Evolutionary conservation across 2,113 vertebrate genomes (phyloP).

Genomic region (Agapornis roseicollis): DNA sequence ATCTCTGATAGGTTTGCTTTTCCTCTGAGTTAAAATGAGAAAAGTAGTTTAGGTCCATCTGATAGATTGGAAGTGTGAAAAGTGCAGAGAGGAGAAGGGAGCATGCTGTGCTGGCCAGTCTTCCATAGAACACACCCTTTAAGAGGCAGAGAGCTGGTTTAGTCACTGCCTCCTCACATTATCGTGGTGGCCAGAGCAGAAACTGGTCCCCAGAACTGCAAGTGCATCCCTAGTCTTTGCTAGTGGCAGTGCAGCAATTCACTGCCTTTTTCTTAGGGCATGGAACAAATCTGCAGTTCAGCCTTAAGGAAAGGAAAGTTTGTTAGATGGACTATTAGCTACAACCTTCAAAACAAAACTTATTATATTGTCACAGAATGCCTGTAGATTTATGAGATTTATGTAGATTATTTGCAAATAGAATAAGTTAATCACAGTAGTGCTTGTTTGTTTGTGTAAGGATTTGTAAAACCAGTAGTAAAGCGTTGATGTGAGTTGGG

Average conservation of each 20-base stretch:
- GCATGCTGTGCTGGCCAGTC: neutral
- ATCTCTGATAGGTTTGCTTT: neutral
- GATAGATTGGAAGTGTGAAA: neutral
- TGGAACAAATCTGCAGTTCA: neutral
- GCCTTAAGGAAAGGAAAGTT: slow-evolving; percentile 14
- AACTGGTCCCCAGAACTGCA: fast-evolving
- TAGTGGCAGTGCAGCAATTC: neutral
- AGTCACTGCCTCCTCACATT: neutral
- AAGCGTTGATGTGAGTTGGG: neutral
- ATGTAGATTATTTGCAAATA: too few species aligned
- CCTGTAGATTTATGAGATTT: slow-evolving; percentile 64
- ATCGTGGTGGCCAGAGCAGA: neutral
- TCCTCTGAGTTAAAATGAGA: neutral
- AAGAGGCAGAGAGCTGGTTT: neutral
- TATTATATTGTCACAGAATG: slow-evolving; percentile 57
- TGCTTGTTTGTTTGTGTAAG: slow-evolving; percentile 65
- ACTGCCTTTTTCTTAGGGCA: neutral
- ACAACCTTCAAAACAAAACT: slow-evolving; percentile 63
- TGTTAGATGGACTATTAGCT: slow-evolving; percentile 34
- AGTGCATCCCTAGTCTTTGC: neutral
- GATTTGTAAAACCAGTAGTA: slow-evolving; percentile 59
- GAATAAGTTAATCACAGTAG: slow-evolving; percentile 70
- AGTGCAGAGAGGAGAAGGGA: neutral
- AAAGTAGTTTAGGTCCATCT: neutral
- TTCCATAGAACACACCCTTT: neutral